Evolutionary conservation across 2,113 vertebrate species (phyloP).

Genomic region (Talpa occidentalis): DNA sequence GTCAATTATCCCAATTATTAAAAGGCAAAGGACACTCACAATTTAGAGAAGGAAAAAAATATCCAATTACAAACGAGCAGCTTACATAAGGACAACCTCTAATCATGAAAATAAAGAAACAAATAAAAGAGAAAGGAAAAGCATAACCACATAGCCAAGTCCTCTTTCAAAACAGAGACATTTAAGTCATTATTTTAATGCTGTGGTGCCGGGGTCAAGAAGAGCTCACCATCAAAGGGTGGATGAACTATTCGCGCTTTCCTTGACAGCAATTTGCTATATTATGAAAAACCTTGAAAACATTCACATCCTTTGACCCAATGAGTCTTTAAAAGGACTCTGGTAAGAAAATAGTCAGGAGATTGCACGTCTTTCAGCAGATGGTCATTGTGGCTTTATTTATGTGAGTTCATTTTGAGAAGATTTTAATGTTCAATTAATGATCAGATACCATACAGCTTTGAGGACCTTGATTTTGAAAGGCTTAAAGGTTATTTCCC

Average conservation of each 20-base stretch:
- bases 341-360: slow-evolving; percentile 14
- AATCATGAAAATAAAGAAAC: neutral
- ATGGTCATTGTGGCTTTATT: neutral
- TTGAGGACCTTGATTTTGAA: neutral
- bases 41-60: neutral
- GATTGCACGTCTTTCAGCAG: slow-evolving; percentile 6
- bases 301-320: neutral
- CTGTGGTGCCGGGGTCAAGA: neutral
- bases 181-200: neutral
- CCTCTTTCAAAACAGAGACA: slow-evolving; percentile 22
- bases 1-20: neutral
- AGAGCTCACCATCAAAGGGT: neutral
- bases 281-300: slow-evolving; percentile 11
- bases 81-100: neutral
- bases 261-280: neutral
- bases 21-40: neutral
- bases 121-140: neutral
- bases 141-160: neutral
- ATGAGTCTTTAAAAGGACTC: neutral
- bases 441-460: neutral
- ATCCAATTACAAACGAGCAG: neutral
- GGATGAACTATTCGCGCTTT: neutral
- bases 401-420: slow-evolving; percentile 29
- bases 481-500: neutral
- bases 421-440: slow-evolving; percentile 32